A percentile compares a stretch with the other conserved stretches of the same genome.
Evolutionary conservation across 2,888 invertebrate genomes (phyloP).

Genomic region (Megalurothrips usitatus): DNA sequence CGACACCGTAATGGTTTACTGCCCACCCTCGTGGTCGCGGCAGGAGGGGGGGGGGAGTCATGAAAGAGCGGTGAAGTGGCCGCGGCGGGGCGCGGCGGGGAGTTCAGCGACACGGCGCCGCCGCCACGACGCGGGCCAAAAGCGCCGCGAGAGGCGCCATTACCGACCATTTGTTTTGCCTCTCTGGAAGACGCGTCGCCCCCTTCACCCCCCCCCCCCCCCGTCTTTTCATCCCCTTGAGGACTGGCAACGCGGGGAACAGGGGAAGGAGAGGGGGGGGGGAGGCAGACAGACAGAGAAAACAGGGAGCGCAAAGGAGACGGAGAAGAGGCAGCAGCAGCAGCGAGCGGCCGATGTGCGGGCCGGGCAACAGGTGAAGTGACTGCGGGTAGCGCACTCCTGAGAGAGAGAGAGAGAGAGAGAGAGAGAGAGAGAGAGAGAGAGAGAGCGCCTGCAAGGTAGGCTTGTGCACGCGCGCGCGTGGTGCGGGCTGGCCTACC

Average conservation of each 20-base stretch:
- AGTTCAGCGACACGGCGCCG: background rate
- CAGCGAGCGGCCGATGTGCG: background rate
- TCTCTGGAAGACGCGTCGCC: background rate
- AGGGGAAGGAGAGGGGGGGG: background rate
- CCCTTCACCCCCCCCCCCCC: background rate
- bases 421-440: slow-evolving; percentile 25
- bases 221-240: background rate
- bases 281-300: background rate
- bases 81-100: too few relatives aligned
- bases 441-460: too few relatives aligned
- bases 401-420: slow-evolving; percentile 25
- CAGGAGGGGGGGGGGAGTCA: too few relatives aligned
- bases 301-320: background rate
- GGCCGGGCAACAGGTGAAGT: slow-evolving; percentile 1
- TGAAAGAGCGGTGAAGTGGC: too few relatives aligned
- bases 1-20: background rate
- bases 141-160: background rate
- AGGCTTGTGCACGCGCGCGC: background rate
- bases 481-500: too few relatives aligned
- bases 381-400: background rate
- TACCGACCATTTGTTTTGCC: slow-evolving; percentile 12
- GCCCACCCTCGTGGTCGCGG: too few relatives aligned
- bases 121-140: background rate
- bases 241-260: background rate
- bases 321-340: background rate